These are phyloP conservation scores for Nebria ingens DNA, from an alignment of 1,140 invertebrate genomes.

Conservation along the genomic window DNA sequence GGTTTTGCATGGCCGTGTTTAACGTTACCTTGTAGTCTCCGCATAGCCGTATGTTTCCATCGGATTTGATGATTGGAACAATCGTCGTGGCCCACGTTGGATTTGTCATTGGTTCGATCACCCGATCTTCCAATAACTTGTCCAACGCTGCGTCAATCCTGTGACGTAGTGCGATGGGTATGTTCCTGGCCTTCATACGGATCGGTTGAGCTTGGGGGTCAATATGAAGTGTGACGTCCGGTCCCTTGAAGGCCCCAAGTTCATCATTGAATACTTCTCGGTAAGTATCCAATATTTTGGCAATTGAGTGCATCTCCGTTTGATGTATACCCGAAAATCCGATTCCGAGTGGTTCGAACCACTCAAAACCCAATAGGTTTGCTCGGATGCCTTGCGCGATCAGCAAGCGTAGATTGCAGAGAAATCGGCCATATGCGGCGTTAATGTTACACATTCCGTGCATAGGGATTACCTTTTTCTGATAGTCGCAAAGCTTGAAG, in stretches of 20 bases:
- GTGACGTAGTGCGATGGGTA: background rate
- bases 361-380: background rate
- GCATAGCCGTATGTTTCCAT: constrained; percentile 29
- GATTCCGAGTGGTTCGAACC: background rate
- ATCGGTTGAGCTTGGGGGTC: background rate
- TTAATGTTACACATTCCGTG: no score
- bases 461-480: no score
- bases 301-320: background rate
- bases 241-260: background rate
- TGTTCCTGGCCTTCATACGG: background rate
- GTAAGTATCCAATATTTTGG: background rate
- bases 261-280: background rate
- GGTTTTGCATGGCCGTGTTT: constrained; percentile 22
- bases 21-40: constrained; percentile 32
- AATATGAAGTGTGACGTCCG: background rate
- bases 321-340: background rate
- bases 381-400: background rate
- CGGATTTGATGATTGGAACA: constrained; percentile 31
- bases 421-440: no score
- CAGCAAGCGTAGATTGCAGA: background rate
- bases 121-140: no score
- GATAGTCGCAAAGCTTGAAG: no score
- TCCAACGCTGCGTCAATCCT: no score
- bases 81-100: constrained; percentile 31
- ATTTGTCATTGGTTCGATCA: constrained; percentile 9